Percentiles rank a stretch among this genome's conserved stretches.
Conservation (phyloP, 1,140 invertebrate species). For the Solenopsis fugax region DNA sequence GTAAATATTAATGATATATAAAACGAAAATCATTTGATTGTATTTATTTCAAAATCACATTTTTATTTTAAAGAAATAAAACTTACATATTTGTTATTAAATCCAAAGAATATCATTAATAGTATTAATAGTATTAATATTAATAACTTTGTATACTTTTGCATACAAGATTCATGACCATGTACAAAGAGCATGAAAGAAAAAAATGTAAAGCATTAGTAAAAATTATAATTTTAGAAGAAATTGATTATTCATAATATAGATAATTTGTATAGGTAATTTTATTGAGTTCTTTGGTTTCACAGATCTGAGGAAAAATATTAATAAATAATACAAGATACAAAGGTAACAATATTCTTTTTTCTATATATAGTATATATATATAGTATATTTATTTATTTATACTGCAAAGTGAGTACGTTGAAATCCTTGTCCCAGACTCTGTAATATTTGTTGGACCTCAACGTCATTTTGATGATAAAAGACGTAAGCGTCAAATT, state of each 20-base stretch:
- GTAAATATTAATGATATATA: background rate
- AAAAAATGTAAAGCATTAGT: background rate
- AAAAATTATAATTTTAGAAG: background rate
- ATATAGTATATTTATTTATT: conserved; percentile 20
- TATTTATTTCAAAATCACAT: background rate
- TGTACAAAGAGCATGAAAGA: background rate
- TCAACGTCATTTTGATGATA: conserved; percentile 85
- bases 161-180: background rate
- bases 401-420: conserved; percentile 84
- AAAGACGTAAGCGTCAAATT: conserved; percentile 88
- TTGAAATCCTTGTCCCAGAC: conserved; percentile 85
- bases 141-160: background rate
- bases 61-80: background rate
- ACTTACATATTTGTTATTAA: background rate
- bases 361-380: background rate
- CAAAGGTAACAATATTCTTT: background rate
- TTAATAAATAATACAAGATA: conserved; percentile 32
- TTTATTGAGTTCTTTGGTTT: conserved; percentile 14
- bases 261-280: background rate
- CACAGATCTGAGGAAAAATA: background rate
- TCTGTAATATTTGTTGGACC: conserved; percentile 85
- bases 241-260: background rate
- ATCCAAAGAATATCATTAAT: background rate
- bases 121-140: background rate
- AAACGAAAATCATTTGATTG: background rate